Base-by-base conservation (phyloP, 2,113 vertebrate genomes). In the Scophthalmus maximus region DNA sequence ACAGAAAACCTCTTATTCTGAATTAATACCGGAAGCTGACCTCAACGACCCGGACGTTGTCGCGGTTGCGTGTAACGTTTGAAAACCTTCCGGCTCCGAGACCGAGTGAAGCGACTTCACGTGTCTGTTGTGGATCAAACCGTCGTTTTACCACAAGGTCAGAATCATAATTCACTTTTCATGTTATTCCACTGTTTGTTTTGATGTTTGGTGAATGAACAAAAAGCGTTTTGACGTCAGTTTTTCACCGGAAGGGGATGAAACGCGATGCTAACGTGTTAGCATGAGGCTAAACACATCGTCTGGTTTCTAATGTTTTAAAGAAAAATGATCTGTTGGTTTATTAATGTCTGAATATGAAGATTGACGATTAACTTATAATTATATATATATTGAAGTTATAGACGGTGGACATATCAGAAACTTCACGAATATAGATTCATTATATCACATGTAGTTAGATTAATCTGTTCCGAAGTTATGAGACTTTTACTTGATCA, bases 161-260 rank as follows among this genome's bases (percentile, higher is more conserved):
- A 36, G 14, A 4, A 12, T 36, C 17, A 17, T 42, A 4, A 18
- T 18, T 42, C 6, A 42, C 17, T 42, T 18, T 1, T 15, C 17
- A 5, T 18, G 15, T 42, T 6, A 42, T 18, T 36, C 1, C 2
- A 6, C 0, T 26, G 11, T 22, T 47, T 20, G 3, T 6, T 44
- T 11, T 6, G 1, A 10, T 27, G 14, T 17, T 36, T 8, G n/a
- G n/a, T n/a, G n/a, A n/a, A n/a, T n/a, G n/a, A n/a, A n/a, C n/a
- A 10, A n/a, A 6, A 0, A 1, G 0, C 0, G 2, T 30, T 10
- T n/a, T 18, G 5, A 50, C 1, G 0, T 0, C 15, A 0, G 15
- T 0, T 32, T 17, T 12, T 11, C 3, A 8, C 17, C 25, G 1
- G 1, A 6, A 27, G 17, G 1, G 1, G 9, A 6, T 3, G 26